Evolutionary conservation across 2,888 invertebrate species (phyloP), one percentile per base, ranked within the genome.

Genomic region (Loripinus fragilis): DNA sequence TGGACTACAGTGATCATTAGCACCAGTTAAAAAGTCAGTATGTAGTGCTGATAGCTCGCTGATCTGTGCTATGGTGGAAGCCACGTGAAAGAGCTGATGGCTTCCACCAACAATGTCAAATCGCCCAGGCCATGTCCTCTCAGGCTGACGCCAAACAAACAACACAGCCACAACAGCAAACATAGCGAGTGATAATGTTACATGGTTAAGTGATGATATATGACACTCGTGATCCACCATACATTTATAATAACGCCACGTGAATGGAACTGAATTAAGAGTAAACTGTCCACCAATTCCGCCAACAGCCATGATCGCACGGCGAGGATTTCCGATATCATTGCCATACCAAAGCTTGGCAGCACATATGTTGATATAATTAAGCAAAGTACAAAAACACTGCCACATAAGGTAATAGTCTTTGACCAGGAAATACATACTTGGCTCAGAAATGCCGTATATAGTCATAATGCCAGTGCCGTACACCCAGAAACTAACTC

Each of bases 101-200:
- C 87, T 86, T 55, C 85, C 83, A 10, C 91, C 91, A 23, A 89
- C 25, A 17, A 89, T 80, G 76, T 91, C 91, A 76, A 87, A 90
- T 8, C 68, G 71, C 33, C 90, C 90, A 17, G 90, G 90, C 48
- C 69, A 82, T 38, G 83, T 70, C 28, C 78, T 80, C 64, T 91
- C 91, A 1, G 91, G 91, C 41, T 89, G 74, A 48, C 89, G 89
- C 20, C 83, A 78, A 15, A 85, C 78, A 83, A 87, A 87, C 33
- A 85, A 76, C 64, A 85, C 73, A 1, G 85, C 80, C 74, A 85
- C 80, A 7, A 75, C 17, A 1, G 48, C 30, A 65, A 86, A 85
- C 3, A 85, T 76, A 20, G 79, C 50, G 23, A 73, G 68, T 2
- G 73, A 74, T n/a, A 81, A 25, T 2, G 84, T 81, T 12, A 87